These are phyloP conservation scores for Fulica atra DNA, from an alignment of 2,113 vertebrate genomes.

Conservation along the genomic window DNA sequence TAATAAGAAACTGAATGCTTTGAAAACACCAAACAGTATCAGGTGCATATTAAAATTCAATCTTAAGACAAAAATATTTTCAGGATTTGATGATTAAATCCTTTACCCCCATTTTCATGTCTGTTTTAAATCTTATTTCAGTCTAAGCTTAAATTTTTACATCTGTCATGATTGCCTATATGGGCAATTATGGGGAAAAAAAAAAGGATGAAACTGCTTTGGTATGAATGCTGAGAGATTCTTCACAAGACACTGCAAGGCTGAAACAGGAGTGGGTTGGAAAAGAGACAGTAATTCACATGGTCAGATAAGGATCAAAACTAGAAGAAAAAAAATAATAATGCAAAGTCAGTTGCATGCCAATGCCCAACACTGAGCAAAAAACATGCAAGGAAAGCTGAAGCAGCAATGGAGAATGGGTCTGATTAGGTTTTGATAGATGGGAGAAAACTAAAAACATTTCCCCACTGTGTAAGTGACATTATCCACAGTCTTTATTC, in stretches of 20 bases:
- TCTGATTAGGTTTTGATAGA: background rate
- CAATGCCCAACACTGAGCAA: slow-evolving; percentile 53
- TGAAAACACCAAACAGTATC: background rate
- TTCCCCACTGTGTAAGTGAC: slow-evolving; percentile 3
- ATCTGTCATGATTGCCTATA: background rate
- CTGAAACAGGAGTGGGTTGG: slow-evolving; percentile 25
- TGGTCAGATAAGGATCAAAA: slow-evolving; percentile 40
- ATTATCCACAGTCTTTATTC: background rate
- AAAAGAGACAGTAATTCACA: slow-evolving; percentile 34
- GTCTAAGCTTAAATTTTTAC: background rate
- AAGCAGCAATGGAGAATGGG: background rate
- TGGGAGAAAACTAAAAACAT: slow-evolving; percentile 22
- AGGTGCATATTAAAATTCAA: background rate
- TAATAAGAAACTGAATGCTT: slow-evolving; percentile 5
- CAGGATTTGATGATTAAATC: slow-evolving; percentile 36
- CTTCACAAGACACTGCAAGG: slow-evolving; percentile 50
- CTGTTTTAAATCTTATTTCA: background rate
- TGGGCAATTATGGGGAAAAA: slow-evolving; percentile 50
- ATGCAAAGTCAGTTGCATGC: slow-evolving; percentile 36
- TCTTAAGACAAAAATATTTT: background rate
- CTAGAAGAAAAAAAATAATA: background rate
- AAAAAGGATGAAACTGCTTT: slow-evolving; percentile 41
- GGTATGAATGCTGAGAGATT: slow-evolving; percentile 25
- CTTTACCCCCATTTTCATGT: slow-evolving; percentile 26
- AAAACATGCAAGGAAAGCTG: slow-evolving; percentile 49